Base-by-base conservation (phyloP, 2,797 vertebrate genomes). In the Acrossocheilus wenchowensis region DNA sequence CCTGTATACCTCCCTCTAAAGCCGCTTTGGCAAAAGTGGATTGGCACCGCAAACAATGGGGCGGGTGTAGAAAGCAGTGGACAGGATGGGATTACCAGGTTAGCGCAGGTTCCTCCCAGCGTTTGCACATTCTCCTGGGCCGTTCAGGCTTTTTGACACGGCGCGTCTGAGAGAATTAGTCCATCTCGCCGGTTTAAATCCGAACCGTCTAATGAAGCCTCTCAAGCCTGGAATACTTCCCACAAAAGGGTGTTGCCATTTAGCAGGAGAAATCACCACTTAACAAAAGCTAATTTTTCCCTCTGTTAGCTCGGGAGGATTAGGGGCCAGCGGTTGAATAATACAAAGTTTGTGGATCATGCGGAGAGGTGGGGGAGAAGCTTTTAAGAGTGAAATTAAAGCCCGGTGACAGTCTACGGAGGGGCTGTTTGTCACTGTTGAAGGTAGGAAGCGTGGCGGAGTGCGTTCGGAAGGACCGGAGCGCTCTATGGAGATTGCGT, bases 221-320 rank as follows among this genome's bases (percentile, higher is more conserved):
- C 92, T 93, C 91, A 89, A 93, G 87, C 87, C 90, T 87, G 82
- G 80, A 90, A 90, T 84, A 84, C 90, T 83, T 83, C 72, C 83
- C 71, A 92, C 91, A 93, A 91, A 93, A 92, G 93, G 92, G 89
- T 91, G 92, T 90, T 90, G 92, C 92, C 89, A 86, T 95, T 94
- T 92, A 93, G 92, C 89, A 36, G 90, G 91, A 93, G 94, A 94
- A 95, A 95, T 93, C 91, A 91, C 92, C 94, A 94, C 95, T 95
- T 94, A 95, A 95, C 95, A 94, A 94, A 92, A 94, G 94, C 95
- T 95, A 91, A 95, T 95, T 95, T 95, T 94, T 95, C 95, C 95
- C 94, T 94, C 93, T 92, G 95, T 94, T 96, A 95, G 94, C 93
- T 93, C 88, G 91, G 87, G 78, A 87, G 94, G 95, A 95, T 95